Conservation (phyloP, 2,888 invertebrate species). For the Lepeophtheirus nordmannii region DNA sequence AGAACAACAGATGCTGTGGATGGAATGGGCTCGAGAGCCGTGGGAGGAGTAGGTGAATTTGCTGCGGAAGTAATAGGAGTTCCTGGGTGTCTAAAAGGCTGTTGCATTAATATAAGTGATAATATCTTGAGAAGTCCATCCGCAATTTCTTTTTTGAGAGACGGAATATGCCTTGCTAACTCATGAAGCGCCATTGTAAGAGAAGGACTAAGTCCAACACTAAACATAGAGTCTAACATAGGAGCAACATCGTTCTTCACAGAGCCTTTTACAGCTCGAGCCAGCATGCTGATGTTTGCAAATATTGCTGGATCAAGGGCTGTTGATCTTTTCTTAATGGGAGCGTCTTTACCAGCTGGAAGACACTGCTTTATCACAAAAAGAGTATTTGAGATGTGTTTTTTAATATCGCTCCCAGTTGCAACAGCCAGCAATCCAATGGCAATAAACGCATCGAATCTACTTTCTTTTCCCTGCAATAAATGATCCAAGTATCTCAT, state of each 20-base stretch:
- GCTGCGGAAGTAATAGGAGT: slow-evolving; percentile 41
- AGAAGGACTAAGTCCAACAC: slow-evolving; percentile 60
- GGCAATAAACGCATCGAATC: slow-evolving; percentile 64
- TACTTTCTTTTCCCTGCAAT: slow-evolving; percentile 48
- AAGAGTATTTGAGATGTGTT: slow-evolving; percentile 48
- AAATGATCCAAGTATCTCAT: slow-evolving; percentile 24
- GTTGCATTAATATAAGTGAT: slow-evolving; percentile 74
- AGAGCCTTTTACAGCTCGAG: slow-evolving; percentile 55
- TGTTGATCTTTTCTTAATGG: slow-evolving; percentile 51
- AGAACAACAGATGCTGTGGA: slow-evolving; percentile 73
- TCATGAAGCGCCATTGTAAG: slow-evolving; percentile 78
- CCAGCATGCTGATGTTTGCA: slow-evolving; percentile 76
- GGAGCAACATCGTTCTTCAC: slow-evolving; percentile 39
- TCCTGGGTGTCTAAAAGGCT: slow-evolving; percentile 63
- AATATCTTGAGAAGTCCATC: slow-evolving; percentile 81
- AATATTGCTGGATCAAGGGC: slow-evolving; percentile 74
- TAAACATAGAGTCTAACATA: slow-evolving; percentile 72
- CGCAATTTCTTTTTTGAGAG: slow-evolving; percentile 73
- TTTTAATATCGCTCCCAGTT: slow-evolving; percentile 61
- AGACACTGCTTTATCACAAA: slow-evolving; percentile 11
- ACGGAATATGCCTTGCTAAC: slow-evolving; percentile 69
- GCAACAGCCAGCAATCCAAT: slow-evolving; percentile 80
- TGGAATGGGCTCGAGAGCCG: slow-evolving; percentile 37
- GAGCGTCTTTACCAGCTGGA: slow-evolving; percentile 43
- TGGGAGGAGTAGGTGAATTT: slow-evolving; percentile 29